Percentiles rank a stretch among this genome's conserved stretches.
These are phyloP conservation scores for Hippocampus kuda DNA, from an alignment of 2,797 vertebrate genomes.

Conservation along the genomic window DNA sequence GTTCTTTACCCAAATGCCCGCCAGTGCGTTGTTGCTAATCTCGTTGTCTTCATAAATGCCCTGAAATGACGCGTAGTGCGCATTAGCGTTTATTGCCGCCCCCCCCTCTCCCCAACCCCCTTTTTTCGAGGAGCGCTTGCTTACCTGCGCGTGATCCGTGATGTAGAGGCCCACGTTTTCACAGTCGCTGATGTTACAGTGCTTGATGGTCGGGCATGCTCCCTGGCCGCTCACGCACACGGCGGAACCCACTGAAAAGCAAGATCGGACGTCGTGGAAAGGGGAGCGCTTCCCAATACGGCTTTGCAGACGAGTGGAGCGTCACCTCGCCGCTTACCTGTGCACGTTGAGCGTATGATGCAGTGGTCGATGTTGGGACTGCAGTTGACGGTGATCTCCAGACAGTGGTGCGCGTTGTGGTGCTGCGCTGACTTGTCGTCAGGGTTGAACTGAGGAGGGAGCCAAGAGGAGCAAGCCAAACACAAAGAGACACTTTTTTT, in stretches of 20 bases:
- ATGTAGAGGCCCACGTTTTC: constrained; percentile 99
- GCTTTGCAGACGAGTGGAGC: background rate
- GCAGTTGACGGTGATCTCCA: constrained; percentile 99
- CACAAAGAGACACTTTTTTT: too few relatives aligned
- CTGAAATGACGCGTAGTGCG: constrained; percentile 49
- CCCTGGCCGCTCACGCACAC: constrained; percentile 98
- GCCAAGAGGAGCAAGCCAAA: too few relatives aligned
- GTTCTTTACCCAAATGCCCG: constrained; percentile 99
- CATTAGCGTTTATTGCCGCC: constrained; percentile 2
- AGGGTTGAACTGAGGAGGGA: constrained; percentile 84
- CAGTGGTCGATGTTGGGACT: constrained; percentile 99
- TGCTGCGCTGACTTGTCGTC: constrained; percentile 99
- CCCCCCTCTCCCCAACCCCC: background rate
- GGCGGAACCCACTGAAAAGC: constrained; percentile 84
- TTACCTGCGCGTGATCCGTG: constrained; percentile 98
- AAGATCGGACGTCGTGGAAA: too few relatives aligned
- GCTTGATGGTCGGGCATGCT: constrained; percentile 97
- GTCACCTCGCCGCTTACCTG: constrained; percentile 63
- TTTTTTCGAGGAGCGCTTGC: constrained; percentile 17
- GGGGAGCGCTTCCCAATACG: background rate
- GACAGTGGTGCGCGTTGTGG: constrained; percentile 98
- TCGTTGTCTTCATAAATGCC: constrained; percentile 99
- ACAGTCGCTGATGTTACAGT: constrained; percentile 99
- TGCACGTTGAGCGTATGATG: constrained; percentile 98
- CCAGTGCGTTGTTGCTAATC: constrained; percentile 98